phyloP scores from a whole-genome alignment of 1,140 invertebrate species.

The Zaprionus lachaisei region DNA sequence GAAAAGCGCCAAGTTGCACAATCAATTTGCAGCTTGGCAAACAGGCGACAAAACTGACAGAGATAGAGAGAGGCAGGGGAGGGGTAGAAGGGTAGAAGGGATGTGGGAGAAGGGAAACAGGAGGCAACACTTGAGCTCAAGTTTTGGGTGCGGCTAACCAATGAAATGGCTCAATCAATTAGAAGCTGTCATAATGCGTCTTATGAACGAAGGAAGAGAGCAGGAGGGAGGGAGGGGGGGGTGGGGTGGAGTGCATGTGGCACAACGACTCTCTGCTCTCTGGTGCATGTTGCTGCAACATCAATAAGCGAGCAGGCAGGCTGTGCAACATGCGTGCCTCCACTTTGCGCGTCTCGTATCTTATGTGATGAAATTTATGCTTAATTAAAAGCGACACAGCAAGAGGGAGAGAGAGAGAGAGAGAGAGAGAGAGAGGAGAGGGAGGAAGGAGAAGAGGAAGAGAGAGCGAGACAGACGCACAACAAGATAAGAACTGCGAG shows the following conservation, averaged over 20 bases:
- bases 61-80: background rate
- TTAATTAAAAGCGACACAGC: constrained; percentile 83
- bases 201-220: background rate
- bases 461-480: constrained; percentile 10
- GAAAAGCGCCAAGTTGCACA: constrained; percentile 52
- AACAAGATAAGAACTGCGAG: constrained; percentile 23
- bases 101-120: too few relatives aligned
- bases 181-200: constrained; percentile 71
- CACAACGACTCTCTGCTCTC: background rate
- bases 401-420: background rate
- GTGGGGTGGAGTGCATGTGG: background rate
- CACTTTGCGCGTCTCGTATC: constrained; percentile 63
- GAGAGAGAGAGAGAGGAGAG: background rate
- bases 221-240: background rate
- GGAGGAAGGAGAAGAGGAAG: background rate
- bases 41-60: constrained; percentile 51
- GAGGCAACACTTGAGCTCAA: constrained; percentile 27
- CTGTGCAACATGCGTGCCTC: constrained; percentile 60
- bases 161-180: constrained; percentile 78
- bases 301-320: constrained; percentile 55
- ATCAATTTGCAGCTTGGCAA: constrained; percentile 54
- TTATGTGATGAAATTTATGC: constrained; percentile 84
- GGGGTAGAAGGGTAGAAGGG: background rate
- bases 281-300: constrained; percentile 71
- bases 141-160: constrained; percentile 47